Conservation (phyloP, 2,888 invertebrate species). For the Drosophila tanythrix region DNA sequence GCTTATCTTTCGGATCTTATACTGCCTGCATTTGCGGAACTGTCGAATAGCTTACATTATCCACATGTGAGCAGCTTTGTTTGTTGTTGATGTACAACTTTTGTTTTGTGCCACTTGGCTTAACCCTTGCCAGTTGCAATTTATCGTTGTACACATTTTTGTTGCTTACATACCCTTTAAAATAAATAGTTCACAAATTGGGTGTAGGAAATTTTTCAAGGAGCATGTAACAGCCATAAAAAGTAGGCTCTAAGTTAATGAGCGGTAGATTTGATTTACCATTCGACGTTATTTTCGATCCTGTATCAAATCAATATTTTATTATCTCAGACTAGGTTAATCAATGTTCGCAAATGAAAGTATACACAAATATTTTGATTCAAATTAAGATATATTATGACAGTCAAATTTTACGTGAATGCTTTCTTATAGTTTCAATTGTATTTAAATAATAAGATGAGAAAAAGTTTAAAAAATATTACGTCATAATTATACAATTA, state of each 20-base stretch:
- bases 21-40: slow-evolving; percentile 31
- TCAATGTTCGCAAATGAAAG: not conserved
- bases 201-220: too few relatives aligned
- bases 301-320: not conserved
- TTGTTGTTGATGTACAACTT: slow-evolving; percentile 58
- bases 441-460: not conserved
- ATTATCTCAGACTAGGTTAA: not conserved
- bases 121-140: slow-evolving; percentile 59
- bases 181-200: not conserved
- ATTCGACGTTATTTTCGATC: not conserved
- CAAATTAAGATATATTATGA: not conserved
- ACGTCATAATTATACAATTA: not conserved
- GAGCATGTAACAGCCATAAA: not conserved
- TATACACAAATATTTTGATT: not conserved
- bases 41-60: slow-evolving; percentile 68
- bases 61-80: slow-evolving; percentile 34
- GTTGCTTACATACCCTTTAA: slow-evolving; percentile 2
- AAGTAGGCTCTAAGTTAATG: not conserved
- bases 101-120: slow-evolving; percentile 46
- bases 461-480: rapidly evolving
- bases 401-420: not conserved
- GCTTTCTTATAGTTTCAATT: not conserved
- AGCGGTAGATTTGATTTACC: not conserved
- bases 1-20: slow-evolving; percentile 16
- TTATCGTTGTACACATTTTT: slow-evolving; percentile 26